phyloP scores from a whole-genome alignment of 2,797 vertebrate species.

The Remorina albescens region DNA sequence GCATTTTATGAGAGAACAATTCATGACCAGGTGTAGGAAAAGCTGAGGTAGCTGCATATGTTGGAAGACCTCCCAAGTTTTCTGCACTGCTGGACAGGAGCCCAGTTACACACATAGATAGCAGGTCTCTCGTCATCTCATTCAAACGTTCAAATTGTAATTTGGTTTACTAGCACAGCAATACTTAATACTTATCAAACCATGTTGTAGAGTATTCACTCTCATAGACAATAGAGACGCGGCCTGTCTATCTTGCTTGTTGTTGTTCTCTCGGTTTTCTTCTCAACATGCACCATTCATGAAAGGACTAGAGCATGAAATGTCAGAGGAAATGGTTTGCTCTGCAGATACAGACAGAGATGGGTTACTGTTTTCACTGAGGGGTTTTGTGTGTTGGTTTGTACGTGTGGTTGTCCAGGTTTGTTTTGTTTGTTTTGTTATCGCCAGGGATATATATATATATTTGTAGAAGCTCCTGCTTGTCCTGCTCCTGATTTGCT shows the following conservation, averaged over 20 bases:
- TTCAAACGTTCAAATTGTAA: slow-evolving; percentile 18
- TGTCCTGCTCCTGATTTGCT: slow-evolving; percentile 72
- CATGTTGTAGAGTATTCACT: background rate
- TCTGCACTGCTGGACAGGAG: slow-evolving; percentile 37
- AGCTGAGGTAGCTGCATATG: slow-evolving; percentile 37
- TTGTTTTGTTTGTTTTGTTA: slow-evolving; percentile 67
- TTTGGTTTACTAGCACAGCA: background rate
- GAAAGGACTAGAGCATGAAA: background rate
- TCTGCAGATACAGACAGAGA: slow-evolving; percentile 37
- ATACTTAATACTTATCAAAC: background rate
- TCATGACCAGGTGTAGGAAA: slow-evolving; percentile 34
- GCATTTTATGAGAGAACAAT: slow-evolving; percentile 25
- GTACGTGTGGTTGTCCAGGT: slow-evolving; percentile 30
- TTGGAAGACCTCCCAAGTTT: slow-evolving; percentile 30
- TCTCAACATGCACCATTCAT: background rate
- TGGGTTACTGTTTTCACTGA: slow-evolving; percentile 49
- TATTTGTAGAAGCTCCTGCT: slow-evolving; percentile 71
- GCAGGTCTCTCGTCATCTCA: slow-evolving; percentile 2
- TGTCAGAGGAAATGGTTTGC: slow-evolving; percentile 37
- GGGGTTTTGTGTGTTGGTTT: slow-evolving; percentile 47
- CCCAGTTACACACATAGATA: slow-evolving; percentile 18
- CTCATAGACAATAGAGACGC: background rate
- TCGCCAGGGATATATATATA: slow-evolving; percentile 60
- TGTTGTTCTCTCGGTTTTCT: slow-evolving; percentile 3
- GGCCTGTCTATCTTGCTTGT: background rate